A percentile compares a stretch with the other conserved stretches of the same genome.
These are phyloP conservation scores for Scaeva pyrastri DNA, from an alignment of 2,888 invertebrate species.

Conservation along the genomic window DNA sequence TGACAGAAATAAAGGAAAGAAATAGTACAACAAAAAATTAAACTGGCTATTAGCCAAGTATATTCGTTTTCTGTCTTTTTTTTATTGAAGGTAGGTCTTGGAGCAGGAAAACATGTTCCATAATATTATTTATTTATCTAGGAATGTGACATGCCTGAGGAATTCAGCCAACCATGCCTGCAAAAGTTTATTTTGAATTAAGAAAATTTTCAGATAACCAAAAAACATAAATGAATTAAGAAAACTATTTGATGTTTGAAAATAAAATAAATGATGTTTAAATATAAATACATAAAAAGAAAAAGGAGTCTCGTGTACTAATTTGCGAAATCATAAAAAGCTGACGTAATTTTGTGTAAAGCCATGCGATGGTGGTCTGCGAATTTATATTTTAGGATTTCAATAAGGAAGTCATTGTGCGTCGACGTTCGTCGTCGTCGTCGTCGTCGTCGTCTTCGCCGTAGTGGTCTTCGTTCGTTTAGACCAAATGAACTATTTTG, in stretches of 20 bases:
- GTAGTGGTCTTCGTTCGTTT: background rate
- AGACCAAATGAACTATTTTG: background rate
- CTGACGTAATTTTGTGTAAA: slow-evolving; percentile 56
- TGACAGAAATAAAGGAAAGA: slow-evolving; percentile 22
- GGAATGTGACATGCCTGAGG: slow-evolving; percentile 58
- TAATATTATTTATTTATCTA: background rate
- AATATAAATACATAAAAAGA: slow-evolving; percentile 7
- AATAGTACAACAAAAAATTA: background rate
- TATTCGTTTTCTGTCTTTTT: background rate
- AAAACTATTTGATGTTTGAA: slow-evolving; percentile 20
- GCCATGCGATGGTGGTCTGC: background rate
- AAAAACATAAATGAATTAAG: background rate
- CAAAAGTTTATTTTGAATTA: slow-evolving; percentile 7
- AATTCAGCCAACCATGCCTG: slow-evolving; percentile 36
- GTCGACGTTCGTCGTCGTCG: background rate
- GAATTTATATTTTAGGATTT: slow-evolving; percentile 15
- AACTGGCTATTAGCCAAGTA: slow-evolving; percentile 24
- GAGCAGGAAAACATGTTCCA: slow-evolving; percentile 23
- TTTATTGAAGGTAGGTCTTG: background rate
- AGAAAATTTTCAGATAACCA: background rate
- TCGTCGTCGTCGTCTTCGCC: too few species aligned
- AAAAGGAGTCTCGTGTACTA: background rate
- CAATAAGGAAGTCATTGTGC: slow-evolving; percentile 6
- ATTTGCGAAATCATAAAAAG: slow-evolving; percentile 53
- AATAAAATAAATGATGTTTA: slow-evolving; percentile 23